phyloP scores from a whole-genome alignment of 2,797 vertebrate species.

The Melanotaenia nigrans region DNA sequence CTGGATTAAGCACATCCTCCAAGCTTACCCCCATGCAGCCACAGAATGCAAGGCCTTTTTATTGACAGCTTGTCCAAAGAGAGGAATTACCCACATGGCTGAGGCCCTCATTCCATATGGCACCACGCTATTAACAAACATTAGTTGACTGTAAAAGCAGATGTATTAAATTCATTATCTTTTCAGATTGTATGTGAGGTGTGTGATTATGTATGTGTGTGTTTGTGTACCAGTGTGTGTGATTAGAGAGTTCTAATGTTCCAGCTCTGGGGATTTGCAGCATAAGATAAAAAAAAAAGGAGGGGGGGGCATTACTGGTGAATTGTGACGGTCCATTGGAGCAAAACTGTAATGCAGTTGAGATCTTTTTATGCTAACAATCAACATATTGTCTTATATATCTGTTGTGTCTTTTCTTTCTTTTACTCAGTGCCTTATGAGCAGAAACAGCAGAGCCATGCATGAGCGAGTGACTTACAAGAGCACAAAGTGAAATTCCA shows the following conservation, averaged over 20 bases:
- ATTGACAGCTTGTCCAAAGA: conserved; percentile 79
- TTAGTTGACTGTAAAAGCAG: conserved; percentile 76
- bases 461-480: conserved; percentile 57
- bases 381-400: conserved; percentile 43
- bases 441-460: conserved; percentile 40
- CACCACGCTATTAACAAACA: conserved; percentile 77
- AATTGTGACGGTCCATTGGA: conserved; percentile 69
- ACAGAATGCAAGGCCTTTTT: conserved; percentile 66
- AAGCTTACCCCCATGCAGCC: conserved; percentile 38
- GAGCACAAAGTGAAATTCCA: conserved; percentile 67
- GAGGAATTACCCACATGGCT: conserved; percentile 75
- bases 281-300: conserved; percentile 66
- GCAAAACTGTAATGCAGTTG: conserved; percentile 59
- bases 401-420: conserved; percentile 24
- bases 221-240: conserved; percentile 61
- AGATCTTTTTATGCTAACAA: conserved; percentile 35
- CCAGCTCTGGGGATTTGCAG: conserved; percentile 75
- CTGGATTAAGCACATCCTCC: conserved; percentile 70
- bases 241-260: conserved; percentile 77
- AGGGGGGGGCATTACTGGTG: conserved; percentile 61
- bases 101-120: conserved; percentile 73
- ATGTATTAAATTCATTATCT: conserved; percentile 79
- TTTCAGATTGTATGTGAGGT: conserved; percentile 69
- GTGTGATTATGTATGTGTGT: conserved; percentile 44
- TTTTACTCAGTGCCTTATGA: conserved; percentile 23